A percentile compares a stretch with the other conserved stretches of the same genome.
These are phyloP conservation scores for Rhinolophus sinicus DNA, from an alignment of 2,113 vertebrate genomes.

Conservation along the genomic window DNA sequence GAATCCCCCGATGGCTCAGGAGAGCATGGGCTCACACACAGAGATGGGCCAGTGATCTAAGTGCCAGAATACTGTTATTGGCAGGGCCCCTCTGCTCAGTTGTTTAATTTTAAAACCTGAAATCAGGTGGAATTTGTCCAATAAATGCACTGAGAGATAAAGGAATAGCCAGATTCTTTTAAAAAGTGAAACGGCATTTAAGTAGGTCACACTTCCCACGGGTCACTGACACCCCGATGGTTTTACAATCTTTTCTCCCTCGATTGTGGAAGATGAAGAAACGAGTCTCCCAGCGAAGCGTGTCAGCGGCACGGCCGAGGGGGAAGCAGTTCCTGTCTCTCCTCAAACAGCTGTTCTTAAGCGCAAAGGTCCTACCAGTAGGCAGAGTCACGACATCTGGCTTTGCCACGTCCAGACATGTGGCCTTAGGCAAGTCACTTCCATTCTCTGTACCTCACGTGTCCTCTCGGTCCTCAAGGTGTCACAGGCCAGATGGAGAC, in stretches of 20 bases:
- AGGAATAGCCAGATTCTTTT: conserved; percentile 8
- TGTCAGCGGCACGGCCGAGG: accelerated
- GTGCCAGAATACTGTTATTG: background rate
- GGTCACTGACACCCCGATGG: conserved; percentile 10
- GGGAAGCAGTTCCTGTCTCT: accelerated
- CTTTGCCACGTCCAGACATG: accelerated
- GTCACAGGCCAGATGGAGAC: background rate
- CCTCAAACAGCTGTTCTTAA: accelerated
- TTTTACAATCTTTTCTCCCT: background rate
- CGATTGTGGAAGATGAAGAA: background rate
- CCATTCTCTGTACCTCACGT: accelerated
- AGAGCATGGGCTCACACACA: accelerated
- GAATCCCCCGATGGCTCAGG: no score
- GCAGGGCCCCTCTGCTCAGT: conserved; percentile 39
- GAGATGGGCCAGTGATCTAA: background rate
- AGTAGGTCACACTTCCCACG: background rate
- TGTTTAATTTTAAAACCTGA: conserved; percentile 2
- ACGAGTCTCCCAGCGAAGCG: accelerated
- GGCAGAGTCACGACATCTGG: accelerated
- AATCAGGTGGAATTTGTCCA: conserved; percentile 37
- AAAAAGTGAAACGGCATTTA: background rate
- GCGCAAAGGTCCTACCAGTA: accelerated
- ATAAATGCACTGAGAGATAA: conserved; percentile 40
- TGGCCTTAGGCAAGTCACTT: accelerated
- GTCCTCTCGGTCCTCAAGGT: background rate